Evolutionary conservation across 2,888 invertebrate genomes (phyloP).

Genomic region (Coecobrya sp.): DNA sequence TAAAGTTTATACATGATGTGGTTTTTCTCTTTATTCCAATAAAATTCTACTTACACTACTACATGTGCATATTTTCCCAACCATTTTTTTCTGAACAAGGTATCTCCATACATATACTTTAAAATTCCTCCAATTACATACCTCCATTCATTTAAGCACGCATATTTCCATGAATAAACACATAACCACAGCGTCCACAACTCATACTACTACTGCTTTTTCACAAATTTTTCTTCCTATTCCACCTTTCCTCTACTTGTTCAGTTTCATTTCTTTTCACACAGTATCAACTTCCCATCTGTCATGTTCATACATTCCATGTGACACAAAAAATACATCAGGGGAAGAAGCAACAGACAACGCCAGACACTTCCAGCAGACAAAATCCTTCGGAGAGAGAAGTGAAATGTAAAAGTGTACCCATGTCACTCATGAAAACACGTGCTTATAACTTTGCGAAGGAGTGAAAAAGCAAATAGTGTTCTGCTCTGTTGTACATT

Average conservation of each 20-base stretch:
- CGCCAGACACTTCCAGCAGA: conserved; percentile 31
- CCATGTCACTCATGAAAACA: conserved; percentile 56
- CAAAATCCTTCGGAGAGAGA: conserved; percentile 5
- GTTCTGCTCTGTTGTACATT: neutral
- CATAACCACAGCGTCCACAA: conserved; percentile 28
- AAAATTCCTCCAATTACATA: conserved; percentile 47
- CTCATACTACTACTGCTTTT: conserved; percentile 41
- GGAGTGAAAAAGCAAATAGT: conserved; percentile 11
- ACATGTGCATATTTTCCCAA: neutral
- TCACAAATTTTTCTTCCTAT: neutral
- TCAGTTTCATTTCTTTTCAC: conserved; percentile 63
- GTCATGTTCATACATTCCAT: conserved; percentile 75
- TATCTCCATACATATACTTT: neutral
- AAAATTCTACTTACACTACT: neutral
- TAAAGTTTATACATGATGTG: neutral
- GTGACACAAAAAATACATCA: conserved; percentile 70
- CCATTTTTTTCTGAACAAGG: conserved; percentile 6
- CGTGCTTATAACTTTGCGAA: conserved; percentile 21
- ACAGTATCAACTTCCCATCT: conserved; percentile 74
- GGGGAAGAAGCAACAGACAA: conserved; percentile 42
- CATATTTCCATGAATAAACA: conserved; percentile 28
- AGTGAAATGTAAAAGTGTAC: conserved; percentile 13
- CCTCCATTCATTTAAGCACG: conserved; percentile 21
- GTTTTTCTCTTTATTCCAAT: neutral
- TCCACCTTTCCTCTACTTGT: conserved; percentile 48